Evolutionary conservation across 2,113 vertebrate genomes (phyloP).

Genomic region (Gopherus evgoodei): DNA sequence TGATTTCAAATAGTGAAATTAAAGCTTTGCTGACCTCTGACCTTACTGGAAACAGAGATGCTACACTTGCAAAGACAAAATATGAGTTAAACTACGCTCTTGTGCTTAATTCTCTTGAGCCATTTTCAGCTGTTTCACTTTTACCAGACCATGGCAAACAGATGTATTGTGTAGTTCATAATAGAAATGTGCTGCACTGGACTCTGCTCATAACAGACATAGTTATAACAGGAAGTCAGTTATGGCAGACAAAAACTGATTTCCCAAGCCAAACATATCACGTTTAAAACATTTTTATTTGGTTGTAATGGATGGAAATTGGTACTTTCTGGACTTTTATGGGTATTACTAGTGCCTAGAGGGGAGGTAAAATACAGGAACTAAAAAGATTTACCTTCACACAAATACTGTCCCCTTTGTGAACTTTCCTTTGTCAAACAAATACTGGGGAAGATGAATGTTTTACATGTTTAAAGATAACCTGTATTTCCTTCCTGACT

Average conservation of each 20-base stretch:
- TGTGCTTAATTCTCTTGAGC: neutral
- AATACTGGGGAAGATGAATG: neutral
- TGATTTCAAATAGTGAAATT: neutral
- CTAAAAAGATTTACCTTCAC: slow-evolving; percentile 34
- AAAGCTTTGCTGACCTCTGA: slow-evolving; percentile 43
- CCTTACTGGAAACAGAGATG: slow-evolving; percentile 24
- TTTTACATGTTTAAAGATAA: neutral
- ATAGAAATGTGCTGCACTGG: neutral
- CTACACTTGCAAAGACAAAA: slow-evolving; percentile 1
- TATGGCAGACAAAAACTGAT: slow-evolving; percentile 45
- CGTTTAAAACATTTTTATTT: slow-evolving; percentile 8
- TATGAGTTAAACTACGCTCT: neutral
- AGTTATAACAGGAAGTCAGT: slow-evolving; percentile 1
- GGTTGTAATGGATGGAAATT: slow-evolving; percentile 37
- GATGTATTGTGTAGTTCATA: neutral
- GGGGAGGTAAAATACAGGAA: slow-evolving; percentile 3
- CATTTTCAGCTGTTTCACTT: slow-evolving; percentile 17
- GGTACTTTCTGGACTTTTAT: slow-evolving; percentile 1
- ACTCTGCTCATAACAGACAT: slow-evolving; percentile 23
- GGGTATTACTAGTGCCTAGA: neutral
- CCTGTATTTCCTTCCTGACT: neutral
- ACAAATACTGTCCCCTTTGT: neutral
- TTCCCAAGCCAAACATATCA: slow-evolving; percentile 39
- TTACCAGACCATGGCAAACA: neutral
- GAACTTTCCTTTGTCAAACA: slow-evolving; percentile 4